These are phyloP conservation scores for Ctenoplectra terminalis DNA, from an alignment of 1,140 invertebrate genomes.

Conservation along the genomic window DNA sequence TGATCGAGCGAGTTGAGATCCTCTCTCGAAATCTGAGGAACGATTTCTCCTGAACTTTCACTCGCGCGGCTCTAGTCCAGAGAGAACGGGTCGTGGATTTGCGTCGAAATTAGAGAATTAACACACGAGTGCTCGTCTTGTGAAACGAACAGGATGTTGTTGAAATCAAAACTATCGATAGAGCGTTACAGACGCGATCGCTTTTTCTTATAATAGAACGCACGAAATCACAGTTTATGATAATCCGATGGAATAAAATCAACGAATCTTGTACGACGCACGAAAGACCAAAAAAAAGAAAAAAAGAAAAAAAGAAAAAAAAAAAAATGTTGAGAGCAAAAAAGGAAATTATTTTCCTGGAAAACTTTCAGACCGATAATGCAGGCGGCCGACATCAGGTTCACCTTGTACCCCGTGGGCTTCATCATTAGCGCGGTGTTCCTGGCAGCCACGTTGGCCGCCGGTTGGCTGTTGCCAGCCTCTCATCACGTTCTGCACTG, in stretches of 20 bases:
- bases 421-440: conserved; percentile 90
- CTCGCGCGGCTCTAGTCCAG: background rate
- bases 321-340: no score
- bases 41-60: conserved; percentile 55
- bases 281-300: no score
- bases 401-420: conserved; percentile 88
- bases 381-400: conserved; percentile 83
- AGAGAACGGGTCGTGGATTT: background rate
- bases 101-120: conserved; percentile 18
- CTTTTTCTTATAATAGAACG: background rate
- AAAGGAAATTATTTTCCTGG: background rate
- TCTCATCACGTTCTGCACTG: conserved; percentile 93
- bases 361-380: conserved; percentile 69
- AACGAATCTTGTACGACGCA: no score
- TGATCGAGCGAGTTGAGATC: background rate
- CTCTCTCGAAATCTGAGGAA: conserved; percentile 30
- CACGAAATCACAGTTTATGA: no score
- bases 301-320: background rate
- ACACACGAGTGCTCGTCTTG: no score
- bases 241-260: no score
- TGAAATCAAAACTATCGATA: background rate
- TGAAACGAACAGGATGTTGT: background rate
- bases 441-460: conserved; percentile 89
- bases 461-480: conserved; percentile 89
- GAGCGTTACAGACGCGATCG: background rate